phyloP scores from a whole-genome alignment of 1,140 invertebrate genomes.

The Musca domestica region DNA sequence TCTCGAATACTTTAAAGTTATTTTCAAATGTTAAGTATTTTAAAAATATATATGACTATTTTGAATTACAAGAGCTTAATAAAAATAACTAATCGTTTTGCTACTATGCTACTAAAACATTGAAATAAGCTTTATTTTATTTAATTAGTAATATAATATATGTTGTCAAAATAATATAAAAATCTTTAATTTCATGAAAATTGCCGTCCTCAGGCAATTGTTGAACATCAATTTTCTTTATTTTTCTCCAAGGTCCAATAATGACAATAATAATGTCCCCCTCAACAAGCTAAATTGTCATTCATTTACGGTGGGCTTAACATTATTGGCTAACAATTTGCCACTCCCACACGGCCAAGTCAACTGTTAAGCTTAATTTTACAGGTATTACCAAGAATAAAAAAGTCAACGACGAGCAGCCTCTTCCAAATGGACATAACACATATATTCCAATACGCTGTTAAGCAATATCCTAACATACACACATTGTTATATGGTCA shows the following conservation, averaged over 20 bases:
- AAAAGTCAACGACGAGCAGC: slow-evolving; percentile 2
- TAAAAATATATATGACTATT: too few relatives aligned
- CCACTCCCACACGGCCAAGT: background rate
- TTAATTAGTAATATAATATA: too few relatives aligned
- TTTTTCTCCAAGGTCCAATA: slow-evolving; percentile 14
- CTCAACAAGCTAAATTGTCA: background rate
- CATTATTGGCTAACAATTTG: slow-evolving; percentile 9
- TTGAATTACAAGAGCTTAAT: too few relatives aligned
- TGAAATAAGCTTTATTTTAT: too few relatives aligned
- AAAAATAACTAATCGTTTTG: too few relatives aligned
- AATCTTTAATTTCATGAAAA: too few relatives aligned
- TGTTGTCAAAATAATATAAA: too few relatives aligned
- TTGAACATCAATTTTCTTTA: slow-evolving; percentile 4
- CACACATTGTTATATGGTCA: background rate
- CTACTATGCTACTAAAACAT: too few relatives aligned
- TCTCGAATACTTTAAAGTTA: too few relatives aligned
- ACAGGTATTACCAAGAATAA: slow-evolving; percentile 28
- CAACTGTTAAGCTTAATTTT: slow-evolving; percentile 27
- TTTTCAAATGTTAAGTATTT: too few relatives aligned
- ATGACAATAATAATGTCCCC: background rate
- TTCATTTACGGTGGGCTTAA: background rate
- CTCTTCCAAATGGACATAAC: background rate
- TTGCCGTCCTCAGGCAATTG: background rate
- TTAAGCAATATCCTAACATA: background rate
- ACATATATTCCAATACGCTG: background rate